Evolutionary conservation across 2,113 vertebrate species (phyloP).

Genomic region (Strigops habroptila): DNA sequence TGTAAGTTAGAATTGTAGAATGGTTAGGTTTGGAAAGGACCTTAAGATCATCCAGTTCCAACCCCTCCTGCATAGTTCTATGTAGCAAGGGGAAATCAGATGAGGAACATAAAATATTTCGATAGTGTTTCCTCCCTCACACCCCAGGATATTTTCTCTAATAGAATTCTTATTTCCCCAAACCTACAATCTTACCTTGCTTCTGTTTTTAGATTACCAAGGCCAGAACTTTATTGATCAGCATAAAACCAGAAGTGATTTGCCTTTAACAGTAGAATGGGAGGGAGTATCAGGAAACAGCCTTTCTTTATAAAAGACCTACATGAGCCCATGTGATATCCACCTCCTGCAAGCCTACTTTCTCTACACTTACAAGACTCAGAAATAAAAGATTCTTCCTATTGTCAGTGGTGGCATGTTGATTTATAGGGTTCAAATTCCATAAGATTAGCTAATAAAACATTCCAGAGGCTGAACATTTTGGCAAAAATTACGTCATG

Average conservation of each 20-base stretch:
- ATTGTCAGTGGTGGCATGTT: not conserved
- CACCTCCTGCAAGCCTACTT: not conserved
- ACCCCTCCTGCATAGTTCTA: not conserved
- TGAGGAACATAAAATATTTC: not conserved
- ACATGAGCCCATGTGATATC: too few species aligned
- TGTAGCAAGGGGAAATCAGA: not conserved
- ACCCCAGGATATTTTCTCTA: not conserved
- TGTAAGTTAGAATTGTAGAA: not conserved
- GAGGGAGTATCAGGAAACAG: not conserved
- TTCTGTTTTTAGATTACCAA: not conserved
- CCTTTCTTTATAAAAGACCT: not conserved
- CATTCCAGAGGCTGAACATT: not conserved
- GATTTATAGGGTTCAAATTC: not conserved
- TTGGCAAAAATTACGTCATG: not conserved
- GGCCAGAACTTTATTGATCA: not conserved
- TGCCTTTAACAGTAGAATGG: not conserved
- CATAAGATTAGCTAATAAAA: not conserved
- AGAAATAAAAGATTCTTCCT: not conserved
- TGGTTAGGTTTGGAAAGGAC: not conserved
- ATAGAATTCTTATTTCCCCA: not conserved
- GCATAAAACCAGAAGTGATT: not conserved
- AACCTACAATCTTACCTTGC: not conserved
- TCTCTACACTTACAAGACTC: not conserved
- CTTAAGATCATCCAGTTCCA: not conserved
- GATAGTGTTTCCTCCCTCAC: accelerated